Evolutionary conservation across 2,888 invertebrate genomes (phyloP).

Genomic region (Aphrophora alni): DNA sequence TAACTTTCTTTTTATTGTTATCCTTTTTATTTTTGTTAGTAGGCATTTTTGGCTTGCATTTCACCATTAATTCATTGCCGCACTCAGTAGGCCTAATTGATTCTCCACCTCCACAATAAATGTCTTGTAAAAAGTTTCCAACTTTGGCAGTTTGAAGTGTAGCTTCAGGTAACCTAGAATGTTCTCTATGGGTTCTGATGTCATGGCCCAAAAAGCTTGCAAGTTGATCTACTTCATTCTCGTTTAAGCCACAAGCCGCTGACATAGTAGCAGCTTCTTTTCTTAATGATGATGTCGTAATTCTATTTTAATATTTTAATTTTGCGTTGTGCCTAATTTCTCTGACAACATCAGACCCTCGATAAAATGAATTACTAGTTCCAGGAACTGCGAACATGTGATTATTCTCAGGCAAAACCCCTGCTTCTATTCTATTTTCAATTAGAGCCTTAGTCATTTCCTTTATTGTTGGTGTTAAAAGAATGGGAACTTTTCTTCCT

Average conservation of each 20-base stretch:
- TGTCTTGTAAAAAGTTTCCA: conserved; percentile 10
- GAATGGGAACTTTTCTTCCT: conserved; percentile 23
- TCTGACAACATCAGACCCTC: conserved; percentile 16
- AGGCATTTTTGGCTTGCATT: no score
- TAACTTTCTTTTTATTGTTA: no score
- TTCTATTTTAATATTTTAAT: background rate
- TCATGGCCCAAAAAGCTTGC: conserved; percentile 23
- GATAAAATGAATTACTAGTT: conserved; percentile 10
- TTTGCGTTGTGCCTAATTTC: background rate
- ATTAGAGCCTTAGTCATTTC: conserved; percentile 8
- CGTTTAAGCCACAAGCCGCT: conserved; percentile 17
- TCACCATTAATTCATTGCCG: no score
- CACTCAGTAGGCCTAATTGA: no score
- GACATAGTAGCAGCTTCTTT: conserved; percentile 27
- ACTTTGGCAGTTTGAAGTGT: conserved; percentile 24
- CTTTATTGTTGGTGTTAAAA: conserved; percentile 2
- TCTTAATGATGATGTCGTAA: conserved; percentile 10
- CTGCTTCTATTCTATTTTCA: background rate
- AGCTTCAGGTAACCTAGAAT: conserved; percentile 17
- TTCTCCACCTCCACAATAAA: background rate
- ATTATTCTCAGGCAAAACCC: background rate
- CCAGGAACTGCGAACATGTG: conserved; percentile 18
- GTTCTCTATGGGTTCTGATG: background rate
- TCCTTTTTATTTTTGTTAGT: no score
- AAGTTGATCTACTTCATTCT: conserved; percentile 21